Evolutionary conservation across 2,888 invertebrate genomes (phyloP).

Genomic region (Norana najaformis): DNA sequence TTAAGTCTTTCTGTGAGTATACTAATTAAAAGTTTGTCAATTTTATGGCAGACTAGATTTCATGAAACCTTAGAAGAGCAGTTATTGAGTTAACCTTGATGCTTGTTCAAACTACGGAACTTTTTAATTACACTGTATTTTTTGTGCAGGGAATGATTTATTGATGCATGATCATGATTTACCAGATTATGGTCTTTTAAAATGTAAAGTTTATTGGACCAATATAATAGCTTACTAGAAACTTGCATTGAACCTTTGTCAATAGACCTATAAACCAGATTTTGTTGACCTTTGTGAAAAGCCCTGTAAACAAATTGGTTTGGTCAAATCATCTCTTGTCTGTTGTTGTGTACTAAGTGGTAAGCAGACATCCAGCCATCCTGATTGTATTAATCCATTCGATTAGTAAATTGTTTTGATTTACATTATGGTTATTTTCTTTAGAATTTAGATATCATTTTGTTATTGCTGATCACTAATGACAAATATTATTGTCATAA

Average conservation of each 20-base stretch:
- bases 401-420: too few species aligned
- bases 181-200: background rate
- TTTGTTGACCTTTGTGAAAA: background rate
- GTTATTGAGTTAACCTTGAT: too few species aligned
- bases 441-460: too few species aligned
- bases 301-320: background rate
- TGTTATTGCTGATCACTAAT: too few species aligned
- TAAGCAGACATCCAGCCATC: background rate
- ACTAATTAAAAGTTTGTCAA: background rate
- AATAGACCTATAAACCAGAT: background rate
- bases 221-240: background rate
- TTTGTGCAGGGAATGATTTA: background rate
- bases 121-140: background rate
- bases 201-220: background rate
- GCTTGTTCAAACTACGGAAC: background rate
- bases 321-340: too few species aligned
- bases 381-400: too few species aligned
- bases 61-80: background rate
- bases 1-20: slow-evolving; percentile 1
- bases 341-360: background rate
- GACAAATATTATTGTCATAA: too few species aligned
- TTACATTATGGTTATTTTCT: too few species aligned
- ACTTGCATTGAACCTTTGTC: background rate
- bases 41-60: background rate
- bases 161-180: background rate